Evolutionary conservation across 1,140 invertebrate genomes (phyloP).

Genomic region (Dryas iulia): DNA sequence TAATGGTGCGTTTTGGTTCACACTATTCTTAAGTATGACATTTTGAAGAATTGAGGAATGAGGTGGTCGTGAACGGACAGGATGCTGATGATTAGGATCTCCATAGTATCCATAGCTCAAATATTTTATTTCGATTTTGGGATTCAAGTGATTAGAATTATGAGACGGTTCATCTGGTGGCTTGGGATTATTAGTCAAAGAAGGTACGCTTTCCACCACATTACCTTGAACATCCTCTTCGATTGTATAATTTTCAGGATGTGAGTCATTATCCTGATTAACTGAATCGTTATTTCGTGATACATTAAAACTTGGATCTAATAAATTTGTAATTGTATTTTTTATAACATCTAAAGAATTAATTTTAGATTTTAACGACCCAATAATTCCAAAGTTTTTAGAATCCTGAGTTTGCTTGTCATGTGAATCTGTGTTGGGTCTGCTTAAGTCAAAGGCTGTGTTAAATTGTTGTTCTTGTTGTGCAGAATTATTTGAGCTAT

Average conservation of each 20-base stretch:
- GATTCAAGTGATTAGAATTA: not conserved
- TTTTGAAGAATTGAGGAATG: not conserved
- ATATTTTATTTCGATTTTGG: too few species aligned
- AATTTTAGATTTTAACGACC: slow-evolving; percentile 71
- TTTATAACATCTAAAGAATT: slow-evolving; percentile 71
- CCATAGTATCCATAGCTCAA: not conserved
- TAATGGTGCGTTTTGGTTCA: not conserved
- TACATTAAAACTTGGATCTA: slow-evolving; percentile 68
- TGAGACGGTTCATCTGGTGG: not conserved
- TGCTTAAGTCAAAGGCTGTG: slow-evolving; percentile 65
- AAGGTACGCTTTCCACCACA: not conserved
- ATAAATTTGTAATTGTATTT: slow-evolving; percentile 74
- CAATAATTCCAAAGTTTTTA: slow-evolving; percentile 65
- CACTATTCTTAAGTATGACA: not conserved
- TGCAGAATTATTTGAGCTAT: not conserved
- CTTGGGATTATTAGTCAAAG: not conserved
- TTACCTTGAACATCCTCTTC: not conserved
- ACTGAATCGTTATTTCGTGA: slow-evolving; percentile 33
- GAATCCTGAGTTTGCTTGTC: slow-evolving; percentile 47
- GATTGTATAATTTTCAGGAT: slow-evolving; percentile 22
- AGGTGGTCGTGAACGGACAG: not conserved
- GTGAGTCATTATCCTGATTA: slow-evolving; percentile 32
- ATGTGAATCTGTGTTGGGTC: slow-evolving; percentile 51
- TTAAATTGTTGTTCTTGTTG: slow-evolving; percentile 42
- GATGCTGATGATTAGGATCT: not conserved